Evolutionary conservation across 2,113 vertebrate genomes (phyloP).

Genomic region (Bos javanicus): DNA sequence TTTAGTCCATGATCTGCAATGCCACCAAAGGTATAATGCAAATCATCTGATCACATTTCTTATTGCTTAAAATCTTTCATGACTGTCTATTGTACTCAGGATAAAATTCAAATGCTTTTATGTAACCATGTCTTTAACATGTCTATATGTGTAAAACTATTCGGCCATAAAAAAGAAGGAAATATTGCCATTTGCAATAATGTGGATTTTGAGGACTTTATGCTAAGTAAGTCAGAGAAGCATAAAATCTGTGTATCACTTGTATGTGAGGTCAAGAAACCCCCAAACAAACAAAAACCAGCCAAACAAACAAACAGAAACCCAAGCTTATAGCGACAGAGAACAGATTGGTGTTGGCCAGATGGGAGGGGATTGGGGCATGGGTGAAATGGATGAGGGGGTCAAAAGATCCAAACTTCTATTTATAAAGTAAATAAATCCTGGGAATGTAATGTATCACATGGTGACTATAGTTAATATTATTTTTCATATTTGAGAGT

Average conservation of each 20-base stretch:
- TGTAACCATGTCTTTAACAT: background rate
- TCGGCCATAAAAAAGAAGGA: background rate
- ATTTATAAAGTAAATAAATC: background rate
- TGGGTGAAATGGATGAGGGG: background rate
- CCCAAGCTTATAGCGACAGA: background rate
- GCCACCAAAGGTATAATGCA: background rate
- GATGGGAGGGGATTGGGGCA: background rate
- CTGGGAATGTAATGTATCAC: background rate
- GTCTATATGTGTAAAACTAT: background rate
- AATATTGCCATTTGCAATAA: background rate
- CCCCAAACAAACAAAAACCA: background rate
- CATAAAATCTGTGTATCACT: background rate
- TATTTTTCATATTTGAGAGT: background rate
- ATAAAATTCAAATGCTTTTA: background rate
- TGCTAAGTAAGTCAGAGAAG: background rate
- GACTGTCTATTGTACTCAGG: background rate
- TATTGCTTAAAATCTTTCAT: background rate
- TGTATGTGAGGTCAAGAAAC: background rate
- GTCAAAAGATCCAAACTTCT: background rate
- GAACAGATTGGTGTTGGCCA: background rate
- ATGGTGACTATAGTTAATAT: background rate
- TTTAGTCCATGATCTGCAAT: background rate
- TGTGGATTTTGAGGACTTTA: background rate
- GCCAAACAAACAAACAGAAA: background rate
- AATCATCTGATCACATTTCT: background rate